Evolutionary conservation across 92 coral and sea anemone genomes (phyloP).

Genomic region (Parazoanthus swiftii): DNA sequence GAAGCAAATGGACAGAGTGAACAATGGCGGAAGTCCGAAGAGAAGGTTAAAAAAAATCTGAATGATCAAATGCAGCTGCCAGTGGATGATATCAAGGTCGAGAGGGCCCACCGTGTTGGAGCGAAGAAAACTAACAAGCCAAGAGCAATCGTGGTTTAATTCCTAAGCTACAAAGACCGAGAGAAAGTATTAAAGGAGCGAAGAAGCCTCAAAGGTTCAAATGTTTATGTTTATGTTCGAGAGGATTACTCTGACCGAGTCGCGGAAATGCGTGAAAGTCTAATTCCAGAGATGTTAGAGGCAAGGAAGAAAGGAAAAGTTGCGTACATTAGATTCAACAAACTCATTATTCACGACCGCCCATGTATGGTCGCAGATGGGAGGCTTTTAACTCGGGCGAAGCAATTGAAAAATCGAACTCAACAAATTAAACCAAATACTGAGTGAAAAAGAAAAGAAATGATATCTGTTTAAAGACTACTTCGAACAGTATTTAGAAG

Average conservation of each 20-base stretch:
- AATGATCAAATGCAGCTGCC: not conserved
- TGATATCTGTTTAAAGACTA: not conserved
- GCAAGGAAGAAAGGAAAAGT: not conserved
- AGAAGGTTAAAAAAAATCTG: not conserved
- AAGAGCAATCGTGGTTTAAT: too few relatives aligned
- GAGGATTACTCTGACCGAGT: too few relatives aligned
- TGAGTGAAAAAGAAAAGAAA: not conserved
- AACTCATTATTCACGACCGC: not conserved
- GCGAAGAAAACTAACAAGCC: too few relatives aligned
- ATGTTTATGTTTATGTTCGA: too few relatives aligned
- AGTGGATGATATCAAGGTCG: too few relatives aligned
- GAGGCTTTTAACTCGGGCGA: not conserved
- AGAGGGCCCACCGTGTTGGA: too few relatives aligned
- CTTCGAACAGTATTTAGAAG: not conserved
- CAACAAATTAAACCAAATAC: not conserved
- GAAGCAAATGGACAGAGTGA: too few relatives aligned
- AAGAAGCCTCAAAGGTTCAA: not conserved
- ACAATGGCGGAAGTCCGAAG: conserved; percentile 11
- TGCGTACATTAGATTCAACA: too few relatives aligned
- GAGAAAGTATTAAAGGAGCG: not conserved
- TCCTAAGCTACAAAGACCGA: not conserved
- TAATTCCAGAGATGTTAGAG: not conserved
- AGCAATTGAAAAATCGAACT: not conserved
- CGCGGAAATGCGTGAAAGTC: not conserved
- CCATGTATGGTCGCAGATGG: not conserved